Evolutionary conservation across 1,140 invertebrate species (phyloP).

Genomic region (Phenacoccus solenopsis): DNA sequence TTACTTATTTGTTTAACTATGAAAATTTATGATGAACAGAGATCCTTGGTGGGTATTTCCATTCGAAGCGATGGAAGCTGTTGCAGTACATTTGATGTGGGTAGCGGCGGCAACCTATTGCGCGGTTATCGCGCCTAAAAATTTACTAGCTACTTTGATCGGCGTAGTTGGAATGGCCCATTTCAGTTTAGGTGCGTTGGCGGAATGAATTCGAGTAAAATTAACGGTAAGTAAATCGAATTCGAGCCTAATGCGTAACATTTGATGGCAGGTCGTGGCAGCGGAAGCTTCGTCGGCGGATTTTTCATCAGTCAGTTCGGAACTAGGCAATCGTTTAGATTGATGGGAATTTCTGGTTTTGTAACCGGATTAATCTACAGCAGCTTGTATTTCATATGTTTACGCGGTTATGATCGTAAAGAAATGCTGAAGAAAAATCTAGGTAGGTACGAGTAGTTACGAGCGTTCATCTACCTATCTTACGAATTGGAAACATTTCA

Average conservation of each 20-base stretch:
- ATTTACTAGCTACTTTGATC: slow-evolving; percentile 63
- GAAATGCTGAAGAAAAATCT: slow-evolving; percentile 27
- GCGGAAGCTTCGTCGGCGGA: slow-evolving; percentile 67
- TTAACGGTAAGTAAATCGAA: neutral
- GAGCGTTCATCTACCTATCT: too few relatives aligned
- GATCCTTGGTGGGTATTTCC: slow-evolving; percentile 75
- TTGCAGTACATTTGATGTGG: slow-evolving; percentile 79
- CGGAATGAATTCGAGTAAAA: too few relatives aligned
- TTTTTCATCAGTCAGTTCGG: slow-evolving; percentile 56
- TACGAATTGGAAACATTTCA: too few relatives aligned
- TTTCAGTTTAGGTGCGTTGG: slow-evolving; percentile 61
- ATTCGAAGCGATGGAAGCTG: slow-evolving; percentile 69
- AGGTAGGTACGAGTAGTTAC: too few relatives aligned
- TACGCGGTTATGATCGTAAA: slow-evolving; percentile 45
- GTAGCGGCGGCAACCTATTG: slow-evolving; percentile 76
- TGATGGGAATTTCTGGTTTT: slow-evolving; percentile 57
- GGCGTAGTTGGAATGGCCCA: slow-evolving; percentile 70
- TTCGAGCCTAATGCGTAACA: neutral
- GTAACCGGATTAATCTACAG: slow-evolving; percentile 53
- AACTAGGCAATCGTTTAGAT: slow-evolving; percentile 55
- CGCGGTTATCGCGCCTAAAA: slow-evolving; percentile 62
- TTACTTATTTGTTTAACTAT: neutral
- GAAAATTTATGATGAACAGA: too few relatives aligned
- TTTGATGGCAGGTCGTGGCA: slow-evolving; percentile 45
- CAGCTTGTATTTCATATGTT: slow-evolving; percentile 54